Percentiles rank a stretch among this genome's conserved stretches.
These are phyloP conservation scores for Acrossocheilus wenchowensis DNA, from an alignment of 2,797 vertebrate species.

Conservation along the genomic window DNA sequence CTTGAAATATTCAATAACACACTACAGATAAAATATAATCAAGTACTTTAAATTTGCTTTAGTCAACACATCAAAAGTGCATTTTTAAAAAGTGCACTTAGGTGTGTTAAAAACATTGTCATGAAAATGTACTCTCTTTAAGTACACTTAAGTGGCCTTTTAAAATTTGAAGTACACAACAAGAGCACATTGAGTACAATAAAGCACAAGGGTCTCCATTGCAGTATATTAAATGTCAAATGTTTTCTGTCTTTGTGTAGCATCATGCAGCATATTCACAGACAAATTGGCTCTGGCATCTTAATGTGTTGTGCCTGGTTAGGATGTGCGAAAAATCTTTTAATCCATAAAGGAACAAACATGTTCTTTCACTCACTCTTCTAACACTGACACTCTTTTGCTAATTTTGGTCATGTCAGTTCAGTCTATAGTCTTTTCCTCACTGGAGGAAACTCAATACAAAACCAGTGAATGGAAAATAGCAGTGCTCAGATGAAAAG, in stretches of 20 bases:
- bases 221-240: not conserved
- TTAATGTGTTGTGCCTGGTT: not conserved
- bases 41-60: not conserved
- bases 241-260: not conserved
- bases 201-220: not conserved
- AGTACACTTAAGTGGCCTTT: not conserved
- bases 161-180: not conserved
- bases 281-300: not conserved
- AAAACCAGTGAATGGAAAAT: constrained; percentile 73
- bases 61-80: not conserved
- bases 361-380: not conserved
- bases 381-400: not conserved
- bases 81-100: too few species aligned
- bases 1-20: not conserved
- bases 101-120: not conserved
- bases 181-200: not conserved
- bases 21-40: not conserved
- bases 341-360: not conserved
- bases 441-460: constrained; percentile 61
- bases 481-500: constrained; percentile 65
- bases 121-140: not conserved
- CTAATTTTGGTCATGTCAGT: constrained; percentile 41
- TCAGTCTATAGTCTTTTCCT: constrained; percentile 56
- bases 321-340: not conserved
- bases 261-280: not conserved